Conservation (phyloP, 2,113 vertebrate genomes). For the Brienomyrus longianalis region DNA sequence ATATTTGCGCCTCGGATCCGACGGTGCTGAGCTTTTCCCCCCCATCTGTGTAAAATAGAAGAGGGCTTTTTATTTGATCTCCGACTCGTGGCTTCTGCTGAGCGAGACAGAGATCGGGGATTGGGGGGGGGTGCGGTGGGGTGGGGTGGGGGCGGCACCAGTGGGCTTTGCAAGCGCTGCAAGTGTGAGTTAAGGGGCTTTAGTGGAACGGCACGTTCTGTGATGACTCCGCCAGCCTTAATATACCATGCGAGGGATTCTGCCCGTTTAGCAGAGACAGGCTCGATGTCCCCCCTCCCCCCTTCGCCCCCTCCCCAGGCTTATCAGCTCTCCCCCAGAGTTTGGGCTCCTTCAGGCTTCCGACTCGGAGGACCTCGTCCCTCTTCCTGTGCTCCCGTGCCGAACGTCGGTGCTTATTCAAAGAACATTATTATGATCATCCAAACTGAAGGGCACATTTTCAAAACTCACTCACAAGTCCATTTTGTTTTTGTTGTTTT, state of each 20-base stretch:
- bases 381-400: background rate
- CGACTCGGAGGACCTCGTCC: background rate
- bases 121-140: background rate
- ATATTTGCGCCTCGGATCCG: slow-evolving; percentile 1
- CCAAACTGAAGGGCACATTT: background rate
- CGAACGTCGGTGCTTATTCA: background rate
- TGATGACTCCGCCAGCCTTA: slow-evolving; percentile 16
- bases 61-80: slow-evolving; percentile 11
- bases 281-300: background rate
- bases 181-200: slow-evolving; percentile 8
- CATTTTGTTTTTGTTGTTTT: background rate
- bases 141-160: background rate
- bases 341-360: background rate
- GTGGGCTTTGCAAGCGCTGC: slow-evolving; percentile 19
- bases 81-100: background rate
- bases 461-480: background rate
- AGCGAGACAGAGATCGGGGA: slow-evolving; percentile 6
- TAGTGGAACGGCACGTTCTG: background rate
- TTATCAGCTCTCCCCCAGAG: slow-evolving; percentile 5
- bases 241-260: slow-evolving; percentile 15
- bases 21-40: background rate
- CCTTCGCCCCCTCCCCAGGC: background rate
- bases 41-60: background rate
- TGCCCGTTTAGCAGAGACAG: slow-evolving; percentile 4
- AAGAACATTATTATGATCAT: background rate